phyloP scores from a whole-genome alignment of 2,113 vertebrate genomes.

The Elephantulus edwardii region DNA sequence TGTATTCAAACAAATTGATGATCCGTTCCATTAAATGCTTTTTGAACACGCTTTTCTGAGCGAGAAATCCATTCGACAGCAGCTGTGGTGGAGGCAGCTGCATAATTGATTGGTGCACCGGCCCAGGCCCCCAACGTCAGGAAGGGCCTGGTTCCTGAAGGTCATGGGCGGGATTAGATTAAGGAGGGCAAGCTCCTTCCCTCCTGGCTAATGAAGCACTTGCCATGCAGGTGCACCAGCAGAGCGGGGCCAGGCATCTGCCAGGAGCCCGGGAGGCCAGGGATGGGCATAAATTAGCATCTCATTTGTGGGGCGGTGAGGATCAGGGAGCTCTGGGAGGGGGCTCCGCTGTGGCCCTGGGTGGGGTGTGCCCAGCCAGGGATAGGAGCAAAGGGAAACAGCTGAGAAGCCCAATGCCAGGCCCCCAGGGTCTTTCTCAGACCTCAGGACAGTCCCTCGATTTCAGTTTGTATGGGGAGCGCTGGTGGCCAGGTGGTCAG shows the following conservation, averaged over 20 bases:
- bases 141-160: constrained; percentile 68
- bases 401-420: neutral
- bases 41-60: constrained; percentile 71
- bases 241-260: constrained; percentile 63
- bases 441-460: neutral
- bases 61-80: constrained; percentile 62
- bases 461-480: no score
- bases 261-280: constrained; percentile 1
- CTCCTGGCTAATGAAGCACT: constrained; percentile 70
- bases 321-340: neutral
- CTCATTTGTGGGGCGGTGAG: constrained; percentile 24
- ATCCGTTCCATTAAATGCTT: constrained; percentile 73
- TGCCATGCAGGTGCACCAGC: constrained; percentile 50
- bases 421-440: neutral
- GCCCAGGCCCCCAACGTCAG: neutral
- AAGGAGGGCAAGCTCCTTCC: constrained; percentile 57
- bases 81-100: constrained; percentile 38
- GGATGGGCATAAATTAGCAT: constrained; percentile 66
- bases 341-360: neutral
- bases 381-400: accelerated
- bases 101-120: constrained; percentile 47
- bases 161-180: constrained; percentile 66
- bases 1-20: constrained; percentile 77
- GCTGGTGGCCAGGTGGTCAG: no score
- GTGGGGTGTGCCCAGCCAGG: accelerated